phyloP scores from a whole-genome alignment of 2,797 vertebrate species.

The Dicrostonyx torquatus region DNA sequence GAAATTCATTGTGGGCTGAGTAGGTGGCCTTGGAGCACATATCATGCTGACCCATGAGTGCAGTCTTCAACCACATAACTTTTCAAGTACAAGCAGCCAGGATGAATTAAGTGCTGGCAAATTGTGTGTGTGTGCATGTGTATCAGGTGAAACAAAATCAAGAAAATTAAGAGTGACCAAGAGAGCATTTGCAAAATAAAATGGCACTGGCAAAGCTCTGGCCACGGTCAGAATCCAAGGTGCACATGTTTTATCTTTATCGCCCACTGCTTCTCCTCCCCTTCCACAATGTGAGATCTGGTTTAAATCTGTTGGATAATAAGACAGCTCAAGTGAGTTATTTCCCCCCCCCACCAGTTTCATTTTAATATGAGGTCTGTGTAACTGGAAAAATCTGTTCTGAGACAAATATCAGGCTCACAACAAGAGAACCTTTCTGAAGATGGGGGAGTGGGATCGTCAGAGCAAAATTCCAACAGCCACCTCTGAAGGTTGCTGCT shows the following conservation, averaged over 20 bases:
- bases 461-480: slow-evolving; percentile 40
- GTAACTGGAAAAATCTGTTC: slow-evolving; percentile 69
- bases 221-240: background rate
- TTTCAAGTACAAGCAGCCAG: background rate
- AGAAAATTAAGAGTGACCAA: background rate
- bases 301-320: slow-evolving; percentile 66
- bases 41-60: background rate
- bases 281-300: slow-evolving; percentile 45
- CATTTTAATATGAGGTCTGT: slow-evolving; percentile 57
- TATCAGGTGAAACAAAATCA: background rate
- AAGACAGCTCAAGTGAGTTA: slow-evolving; percentile 40
- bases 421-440: slow-evolving; percentile 53
- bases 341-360: slow-evolving; percentile 13
- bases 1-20: background rate
- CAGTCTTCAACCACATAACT: background rate
- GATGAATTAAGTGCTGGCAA: background rate
- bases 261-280: background rate
- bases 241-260: background rate
- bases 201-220: background rate
- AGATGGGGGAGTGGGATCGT: slow-evolving; percentile 42
- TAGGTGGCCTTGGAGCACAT: background rate
- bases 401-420: slow-evolving; percentile 48
- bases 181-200: slow-evolving; percentile 33
- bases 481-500: background rate
- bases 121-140: background rate